Conservation (phyloP, 2,888 invertebrate genomes). For the Thecocarcelia acutangulata region DNA sequence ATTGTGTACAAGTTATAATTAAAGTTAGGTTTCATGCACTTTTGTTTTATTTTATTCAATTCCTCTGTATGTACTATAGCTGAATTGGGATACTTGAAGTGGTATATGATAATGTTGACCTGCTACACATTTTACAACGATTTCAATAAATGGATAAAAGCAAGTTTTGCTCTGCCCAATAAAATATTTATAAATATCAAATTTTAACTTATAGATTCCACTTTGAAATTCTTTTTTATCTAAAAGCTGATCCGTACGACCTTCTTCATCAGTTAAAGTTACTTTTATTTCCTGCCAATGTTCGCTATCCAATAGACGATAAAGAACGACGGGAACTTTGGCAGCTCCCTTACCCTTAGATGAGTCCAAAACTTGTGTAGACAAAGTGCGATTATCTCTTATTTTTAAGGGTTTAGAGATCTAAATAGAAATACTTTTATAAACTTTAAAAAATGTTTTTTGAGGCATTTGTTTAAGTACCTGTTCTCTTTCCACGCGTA, state of each 20-base stretch:
- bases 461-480: too few relatives aligned
- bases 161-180: slow-evolving; percentile 84
- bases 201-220: slow-evolving; percentile 89
- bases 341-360: slow-evolving; percentile 86
- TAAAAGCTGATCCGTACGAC: slow-evolving; percentile 85
- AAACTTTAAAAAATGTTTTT: too few relatives aligned
- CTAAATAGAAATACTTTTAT: too few relatives aligned
- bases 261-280: slow-evolving; percentile 81
- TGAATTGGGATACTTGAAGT: slow-evolving; percentile 87
- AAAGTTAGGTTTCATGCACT: too few relatives aligned
- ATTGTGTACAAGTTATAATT: too few relatives aligned
- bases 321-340: slow-evolving; percentile 86
- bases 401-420: too few relatives aligned
- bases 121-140: slow-evolving; percentile 86
- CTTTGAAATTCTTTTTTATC: slow-evolving; percentile 84
- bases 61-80: slow-evolving; percentile 81
- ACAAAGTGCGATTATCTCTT: too few relatives aligned
- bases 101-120: slow-evolving; percentile 89
- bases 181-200: slow-evolving; percentile 88
- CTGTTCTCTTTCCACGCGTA: too few relatives aligned
- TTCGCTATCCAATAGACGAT: slow-evolving; percentile 83
- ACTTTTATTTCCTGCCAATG: slow-evolving; percentile 37
- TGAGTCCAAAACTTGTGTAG: slow-evolving; percentile 88
- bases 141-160: slow-evolving; percentile 90
- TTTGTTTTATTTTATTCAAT: too few relatives aligned